Base-by-base conservation (phyloP, 2,797 vertebrate species). In the Eremophila alpestris region DNA sequence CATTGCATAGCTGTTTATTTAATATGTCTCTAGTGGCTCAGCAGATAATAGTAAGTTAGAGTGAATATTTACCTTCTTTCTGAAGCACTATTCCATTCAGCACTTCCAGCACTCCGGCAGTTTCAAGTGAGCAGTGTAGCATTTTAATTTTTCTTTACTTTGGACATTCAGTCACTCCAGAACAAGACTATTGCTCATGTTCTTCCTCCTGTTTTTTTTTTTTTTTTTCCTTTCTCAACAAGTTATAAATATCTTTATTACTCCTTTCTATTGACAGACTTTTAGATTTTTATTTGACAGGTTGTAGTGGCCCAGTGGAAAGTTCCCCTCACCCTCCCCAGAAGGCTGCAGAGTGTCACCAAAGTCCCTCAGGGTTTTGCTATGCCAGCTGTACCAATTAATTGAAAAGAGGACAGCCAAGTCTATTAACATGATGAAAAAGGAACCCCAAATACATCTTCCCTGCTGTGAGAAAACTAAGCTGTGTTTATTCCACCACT, bases 1-100 rank as follows among this genome's bases (percentile, higher is more conserved):
- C 81, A 74, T 90, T 95, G 86, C 91, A 89, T 93, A 87, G 94
- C 71, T 97, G 96, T 98, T 97, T 97, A 62, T 95, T 97, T 97
- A 97, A 87, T 95, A 79, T 10, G 83, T 96, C 95, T 97, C n/a
- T 41, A 85, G 92, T 94, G 83, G 95, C 89, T 95, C 69, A 74
- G 90, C 59, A 94, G 95, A 96, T 94, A 97, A 96, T 94, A 92
- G 85, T 82, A 85, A 96, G 94, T 93, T 89, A 81, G 83, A 92
- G 94, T 5, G 92, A 94, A 96, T 95, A 83, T 97, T 96, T 96
- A 89, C 97, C 79, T 89, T 94, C 36, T 83, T 94, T 95, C 90
- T 95, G 74, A 94, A 97, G 90, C 64, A 86, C 87, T 62, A 40
- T 58, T 86, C 63, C 60, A 40, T 90, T 93, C 83, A 70, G 54